phyloP scores from a whole-genome alignment of 2,113 vertebrate genomes.

The Vulpes lagopus region DNA sequence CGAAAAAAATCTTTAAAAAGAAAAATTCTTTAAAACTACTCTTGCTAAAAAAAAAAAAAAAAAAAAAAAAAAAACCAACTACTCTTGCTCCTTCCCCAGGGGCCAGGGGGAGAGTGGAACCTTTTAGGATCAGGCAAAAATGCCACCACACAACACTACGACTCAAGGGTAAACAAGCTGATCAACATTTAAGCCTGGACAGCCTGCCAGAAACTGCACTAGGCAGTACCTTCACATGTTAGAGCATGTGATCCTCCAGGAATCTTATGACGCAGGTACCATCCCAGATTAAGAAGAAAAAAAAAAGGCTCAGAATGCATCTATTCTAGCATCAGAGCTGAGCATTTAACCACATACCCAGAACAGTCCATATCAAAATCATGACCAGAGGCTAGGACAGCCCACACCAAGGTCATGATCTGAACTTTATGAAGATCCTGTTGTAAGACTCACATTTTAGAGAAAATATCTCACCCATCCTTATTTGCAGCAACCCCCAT shows the following conservation, averaged over 20 bases:
- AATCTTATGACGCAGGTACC: not conserved
- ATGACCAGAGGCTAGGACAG: not conserved
- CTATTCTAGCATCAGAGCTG: not conserved
- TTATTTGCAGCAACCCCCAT: not conserved
- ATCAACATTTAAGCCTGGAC: not conserved
- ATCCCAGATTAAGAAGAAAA: not conserved
- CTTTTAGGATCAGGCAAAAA: not conserved
- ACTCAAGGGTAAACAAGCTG: not conserved
- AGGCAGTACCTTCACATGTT: not conserved
- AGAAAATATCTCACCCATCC: not conserved
- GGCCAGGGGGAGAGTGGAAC: accelerated
- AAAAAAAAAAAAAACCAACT: not conserved
- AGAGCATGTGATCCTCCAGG: not conserved
- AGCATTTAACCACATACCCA: not conserved
- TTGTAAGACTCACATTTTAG: not conserved
- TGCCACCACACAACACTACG: not conserved
- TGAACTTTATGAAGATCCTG: not conserved
- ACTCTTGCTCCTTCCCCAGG: not conserved
- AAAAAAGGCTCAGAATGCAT: not conserved
- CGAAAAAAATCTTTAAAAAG: not conserved
- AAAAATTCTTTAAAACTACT: not conserved
- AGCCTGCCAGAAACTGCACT: not conserved
- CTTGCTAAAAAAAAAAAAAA: not conserved
- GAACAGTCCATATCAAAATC: not conserved
- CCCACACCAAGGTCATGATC: not conserved